phyloP scores from a whole-genome alignment of 2,113 vertebrate genomes.

The Haplochromis vanheusdeni region DNA sequence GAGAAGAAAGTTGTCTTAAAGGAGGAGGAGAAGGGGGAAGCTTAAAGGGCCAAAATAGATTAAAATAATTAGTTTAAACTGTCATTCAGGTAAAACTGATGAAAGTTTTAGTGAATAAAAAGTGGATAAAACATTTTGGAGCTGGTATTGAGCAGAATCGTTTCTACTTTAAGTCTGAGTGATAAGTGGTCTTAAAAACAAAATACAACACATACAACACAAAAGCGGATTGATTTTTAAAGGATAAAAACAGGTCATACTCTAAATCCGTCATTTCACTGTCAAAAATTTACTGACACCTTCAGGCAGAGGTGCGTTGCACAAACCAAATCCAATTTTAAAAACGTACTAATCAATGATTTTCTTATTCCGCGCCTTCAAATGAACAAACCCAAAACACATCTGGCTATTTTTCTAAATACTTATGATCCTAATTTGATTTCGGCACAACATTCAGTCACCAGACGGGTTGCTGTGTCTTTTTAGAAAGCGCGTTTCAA shows the following conservation, averaged over 20 bases:
- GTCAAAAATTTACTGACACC: rapidly evolving
- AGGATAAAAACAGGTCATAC: rapidly evolving
- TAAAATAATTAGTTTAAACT: not conserved
- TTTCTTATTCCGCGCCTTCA: rapidly evolving
- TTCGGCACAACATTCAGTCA: not conserved
- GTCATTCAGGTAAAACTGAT: not conserved
- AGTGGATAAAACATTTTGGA: rapidly evolving
- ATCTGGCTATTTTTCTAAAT: rapidly evolving
- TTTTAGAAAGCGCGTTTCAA: rapidly evolving
- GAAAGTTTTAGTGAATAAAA: rapidly evolving
- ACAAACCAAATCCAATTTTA: not conserved
- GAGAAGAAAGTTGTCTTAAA: not conserved
- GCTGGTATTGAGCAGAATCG: not conserved
- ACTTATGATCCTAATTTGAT: rapidly evolving
- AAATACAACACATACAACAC: rapidly evolving
- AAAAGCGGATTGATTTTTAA: rapidly evolving
- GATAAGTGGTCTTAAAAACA: not conserved
- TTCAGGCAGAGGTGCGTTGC: not conserved
- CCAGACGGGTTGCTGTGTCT: rapidly evolving
- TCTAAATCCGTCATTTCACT: rapidly evolving
- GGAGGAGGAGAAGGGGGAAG: rapidly evolving
- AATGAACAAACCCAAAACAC: rapidly evolving
- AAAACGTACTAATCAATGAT: rapidly evolving
- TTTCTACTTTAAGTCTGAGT: not conserved
- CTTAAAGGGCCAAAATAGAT: too few species aligned